A percentile compares a stretch with the other conserved stretches of the same genome.
Conservation (phyloP, 2,888 invertebrate genomes). For the Xestia sexstrigata region DNA sequence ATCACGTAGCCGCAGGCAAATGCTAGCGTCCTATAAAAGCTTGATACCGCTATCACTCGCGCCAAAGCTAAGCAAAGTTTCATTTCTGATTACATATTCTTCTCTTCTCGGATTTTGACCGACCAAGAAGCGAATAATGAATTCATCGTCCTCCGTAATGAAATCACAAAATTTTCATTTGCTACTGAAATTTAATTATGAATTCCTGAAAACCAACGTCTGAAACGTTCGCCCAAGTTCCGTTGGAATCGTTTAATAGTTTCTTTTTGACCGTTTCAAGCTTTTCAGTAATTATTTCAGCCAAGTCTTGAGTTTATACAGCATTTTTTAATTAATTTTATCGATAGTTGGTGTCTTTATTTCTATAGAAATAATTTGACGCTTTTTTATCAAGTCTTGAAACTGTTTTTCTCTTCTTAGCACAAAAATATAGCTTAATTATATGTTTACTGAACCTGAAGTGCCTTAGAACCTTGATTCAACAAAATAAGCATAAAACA, state of each 20-base stretch:
- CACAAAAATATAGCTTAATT: background rate
- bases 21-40: background rate
- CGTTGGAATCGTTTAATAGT: slow-evolving; percentile 58
- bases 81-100: slow-evolving; percentile 46
- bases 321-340: slow-evolving; percentile 45
- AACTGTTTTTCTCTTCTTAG: background rate
- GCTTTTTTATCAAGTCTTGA: background rate
- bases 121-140: slow-evolving; percentile 48
- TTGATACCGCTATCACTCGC: background rate
- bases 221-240: slow-evolving; percentile 53
- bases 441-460: background rate
- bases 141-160: slow-evolving; percentile 61
- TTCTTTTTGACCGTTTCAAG: slow-evolving; percentile 54
- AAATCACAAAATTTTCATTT: slow-evolving; percentile 62
- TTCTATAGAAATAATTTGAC: background rate
- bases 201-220: slow-evolving; percentile 61
- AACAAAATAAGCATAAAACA: background rate
- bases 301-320: slow-evolving; percentile 31
- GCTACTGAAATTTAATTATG: slow-evolving; percentile 63
- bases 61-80: slow-evolving; percentile 24
- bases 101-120: slow-evolving; percentile 42
- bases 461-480: background rate
- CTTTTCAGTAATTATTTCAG: slow-evolving; percentile 53
- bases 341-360: slow-evolving; percentile 2
- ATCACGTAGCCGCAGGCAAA: background rate